Evolutionary conservation across 2,888 invertebrate species (phyloP).

Genomic region (Nephrotoma flavescens): DNA sequence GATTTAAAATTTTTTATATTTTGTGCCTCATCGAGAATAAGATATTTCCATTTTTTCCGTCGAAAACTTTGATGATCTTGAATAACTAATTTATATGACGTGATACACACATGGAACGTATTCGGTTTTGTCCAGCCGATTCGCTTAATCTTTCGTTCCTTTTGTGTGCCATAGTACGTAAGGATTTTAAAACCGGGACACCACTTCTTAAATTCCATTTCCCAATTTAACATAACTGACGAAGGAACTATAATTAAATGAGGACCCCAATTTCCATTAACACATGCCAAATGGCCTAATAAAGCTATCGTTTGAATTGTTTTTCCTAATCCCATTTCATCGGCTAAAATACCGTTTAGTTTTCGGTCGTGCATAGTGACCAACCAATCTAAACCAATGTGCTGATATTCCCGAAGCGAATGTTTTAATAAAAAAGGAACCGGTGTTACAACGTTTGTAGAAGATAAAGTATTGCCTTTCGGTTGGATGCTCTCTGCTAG

Average conservation of each 20-base stretch:
- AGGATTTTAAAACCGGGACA: slow-evolving; percentile 98
- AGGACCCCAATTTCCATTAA: slow-evolving; percentile 91
- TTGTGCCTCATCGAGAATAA: slow-evolving; percentile 96
- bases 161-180: slow-evolving; percentile 93
- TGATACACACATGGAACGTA: slow-evolving; percentile 96
- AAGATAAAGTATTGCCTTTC: slow-evolving; percentile 91
- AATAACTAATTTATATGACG: slow-evolving; percentile 93
- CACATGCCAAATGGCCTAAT: slow-evolving; percentile 85
- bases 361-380: slow-evolving; percentile 91
- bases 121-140: slow-evolving; percentile 97
- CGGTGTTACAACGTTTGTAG: slow-evolving; percentile 83
- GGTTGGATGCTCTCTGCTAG: slow-evolving; percentile 94
- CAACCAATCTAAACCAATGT: slow-evolving; percentile 94
- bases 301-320: slow-evolving; percentile 95
- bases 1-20: slow-evolving; percentile 99
- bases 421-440: slow-evolving; percentile 89
- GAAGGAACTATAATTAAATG: slow-evolving; percentile 98
- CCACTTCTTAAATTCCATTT: slow-evolving; percentile 99
- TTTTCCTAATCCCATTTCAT: slow-evolving; percentile 96
- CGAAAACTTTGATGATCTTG: slow-evolving; percentile 97
- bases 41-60: slow-evolving; percentile 94
- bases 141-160: slow-evolving; percentile 82
- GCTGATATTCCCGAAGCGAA: slow-evolving; percentile 80
- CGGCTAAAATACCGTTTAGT: slow-evolving; percentile 89
- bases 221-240: slow-evolving; percentile 99